phyloP scores from a whole-genome alignment of 2,888 invertebrate genomes.

The Brachynemurus nebulosus region DNA sequence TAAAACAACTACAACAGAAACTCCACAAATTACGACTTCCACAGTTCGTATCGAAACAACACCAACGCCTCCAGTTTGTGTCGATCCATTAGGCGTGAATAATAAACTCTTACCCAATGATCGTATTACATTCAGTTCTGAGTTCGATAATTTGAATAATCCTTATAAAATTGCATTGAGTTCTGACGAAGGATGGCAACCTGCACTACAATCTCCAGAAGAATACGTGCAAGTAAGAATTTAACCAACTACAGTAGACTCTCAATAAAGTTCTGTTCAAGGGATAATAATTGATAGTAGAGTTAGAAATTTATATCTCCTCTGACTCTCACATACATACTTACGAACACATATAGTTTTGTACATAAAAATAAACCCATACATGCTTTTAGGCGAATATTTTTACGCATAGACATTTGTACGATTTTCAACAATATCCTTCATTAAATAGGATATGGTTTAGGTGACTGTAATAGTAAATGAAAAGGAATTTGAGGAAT shows the following conservation, averaged over 20 bases:
- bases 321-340: too few relatives aligned
- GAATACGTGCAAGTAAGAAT: constrained; percentile 50
- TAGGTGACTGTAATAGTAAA: too few relatives aligned
- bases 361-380: too few relatives aligned
- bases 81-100: constrained; percentile 59
- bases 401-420: too few relatives aligned
- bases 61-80: constrained; percentile 36
- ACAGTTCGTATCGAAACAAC: constrained; percentile 2
- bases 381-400: too few relatives aligned
- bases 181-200: constrained; percentile 45
- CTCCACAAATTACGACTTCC: background rate
- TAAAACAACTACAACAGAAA: constrained; percentile 2
- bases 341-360: too few relatives aligned
- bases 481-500: too few relatives aligned
- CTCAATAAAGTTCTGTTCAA: too few relatives aligned
- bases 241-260: constrained; percentile 19
- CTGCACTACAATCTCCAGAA: constrained; percentile 48
- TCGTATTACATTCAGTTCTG: constrained; percentile 55
- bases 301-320: too few relatives aligned
- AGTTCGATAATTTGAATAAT: constrained; percentile 26
- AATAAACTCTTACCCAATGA: constrained; percentile 43
- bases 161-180: constrained; percentile 34
- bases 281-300: too few relatives aligned
- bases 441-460: too few relatives aligned
- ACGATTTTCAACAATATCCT: too few relatives aligned